Base-by-base conservation (phyloP, 2,113 vertebrate species). In the Athene cunicularia region DNA sequence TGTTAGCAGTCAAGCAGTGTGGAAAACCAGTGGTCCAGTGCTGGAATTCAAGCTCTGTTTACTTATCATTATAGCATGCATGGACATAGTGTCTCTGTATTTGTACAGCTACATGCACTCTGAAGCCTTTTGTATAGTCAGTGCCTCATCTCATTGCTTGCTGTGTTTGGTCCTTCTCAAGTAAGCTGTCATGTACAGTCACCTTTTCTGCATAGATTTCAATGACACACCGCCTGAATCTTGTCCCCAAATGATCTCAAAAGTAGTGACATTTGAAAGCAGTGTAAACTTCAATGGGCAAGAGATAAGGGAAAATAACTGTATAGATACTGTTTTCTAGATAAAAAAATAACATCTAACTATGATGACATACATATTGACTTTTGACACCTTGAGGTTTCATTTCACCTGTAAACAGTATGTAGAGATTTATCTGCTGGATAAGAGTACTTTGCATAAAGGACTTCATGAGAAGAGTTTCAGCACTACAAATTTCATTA, bases 21-120 rank as follows among this genome's bases (percentile, higher is more conserved):
- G 0, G 74, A 79, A 90, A 85, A 41, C 1, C 18, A 59, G n/a
- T 15, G 24, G 27, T 50, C 11, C 30, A 45, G 19, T 64, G 59
- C 14, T 73, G 67, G 39, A 80, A 83, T 64, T 83, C 41, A 93
- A 84, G 21, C 21, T 68, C 20, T 91, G 16, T 71, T 86, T 80
- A n/a, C 27, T 62, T 6, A 52, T 9, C 8, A 30, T 64, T 77
- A 13, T 22, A 58, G 56, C 22, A 53, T 8, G 1, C 8, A 43
- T 14, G 91, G 63, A 73, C 7, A 8, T 24, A 22, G 32, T 21
- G 8, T 52, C 24, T 58, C 56, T 73, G 14, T 30, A 41, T 43
- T 83, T 80, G 50, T 66, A 53, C n/a, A 86, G 12, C 39, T 60
- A 47, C 0, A 0, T 53, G 41, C 19, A 84, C 0, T 0, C 59